Base-by-base conservation (phyloP, 2,888 invertebrate species). In the Phaedon cochleariae region DNA sequence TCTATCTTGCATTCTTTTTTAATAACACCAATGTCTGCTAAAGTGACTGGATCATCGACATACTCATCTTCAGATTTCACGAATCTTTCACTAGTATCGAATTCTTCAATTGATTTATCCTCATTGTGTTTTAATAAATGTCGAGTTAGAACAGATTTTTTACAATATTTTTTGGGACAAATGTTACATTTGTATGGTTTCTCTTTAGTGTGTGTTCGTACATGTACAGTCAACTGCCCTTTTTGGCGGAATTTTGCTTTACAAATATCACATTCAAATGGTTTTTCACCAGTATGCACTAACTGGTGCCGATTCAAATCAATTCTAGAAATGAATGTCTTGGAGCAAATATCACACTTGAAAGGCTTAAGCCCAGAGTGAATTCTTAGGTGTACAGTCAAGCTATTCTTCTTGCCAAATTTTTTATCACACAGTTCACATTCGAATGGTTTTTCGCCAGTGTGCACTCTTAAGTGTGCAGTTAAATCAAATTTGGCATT, bases 121-220 rank as follows among this genome's bases (percentile, higher is more conserved):
- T n/a, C n/a, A n/a, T n/a, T n/a, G n/a, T n/a, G n/a, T n/a, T n/a
- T n/a, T n/a, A n/a, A n/a, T n/a, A n/a, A n/a, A n/a, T n/a, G n/a
- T n/a, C n/a, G n/a, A n/a, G n/a, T n/a, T n/a, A n/a, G n/a, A n/a
- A n/a, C n/a, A n/a, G n/a, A 26, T 26, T 26, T 7, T 5, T 26
- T 26, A 7, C 26, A 5, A 7, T 26, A 26, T 5, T 26, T 26
- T 20, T 48, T 48, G 4, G 10, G 18, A 21, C 17, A 18, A 2
- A 26, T 1, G n/a, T 17, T 26, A 4, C 20, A 53, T 15, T 54
- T 48, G 21, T 48, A 75, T 0, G 79, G 79, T 55, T 74, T 74
- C 60, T 79, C 79, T 0, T 78, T 79, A 0, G 80, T 80, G 53
- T 81, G 81, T 1, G 73, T 77, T 9, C 79, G 65, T 58, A 78